These are phyloP conservation scores for Shargacucullia verbasci DNA, from an alignment of 2,888 invertebrate genomes.

Conservation along the genomic window DNA sequence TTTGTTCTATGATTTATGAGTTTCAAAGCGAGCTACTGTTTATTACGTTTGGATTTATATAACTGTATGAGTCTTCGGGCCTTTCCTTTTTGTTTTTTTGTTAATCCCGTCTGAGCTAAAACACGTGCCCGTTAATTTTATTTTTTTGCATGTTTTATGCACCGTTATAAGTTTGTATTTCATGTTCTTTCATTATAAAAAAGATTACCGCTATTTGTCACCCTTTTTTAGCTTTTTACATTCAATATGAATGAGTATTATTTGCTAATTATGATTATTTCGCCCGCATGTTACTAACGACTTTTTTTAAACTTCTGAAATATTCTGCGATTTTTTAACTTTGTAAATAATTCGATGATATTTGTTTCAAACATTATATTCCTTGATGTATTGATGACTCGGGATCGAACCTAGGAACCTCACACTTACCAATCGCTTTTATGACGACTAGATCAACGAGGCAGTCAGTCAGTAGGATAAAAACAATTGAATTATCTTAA, in stretches of 20 bases:
- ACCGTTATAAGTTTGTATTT: slow-evolving; percentile 26
- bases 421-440: no score
- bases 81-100: slow-evolving; percentile 8
- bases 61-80: slow-evolving; percentile 33
- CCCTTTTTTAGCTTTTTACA: slow-evolving; percentile 2
- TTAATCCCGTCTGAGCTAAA: slow-evolving; percentile 24
- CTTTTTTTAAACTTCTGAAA: no score
- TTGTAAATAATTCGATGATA: no score
- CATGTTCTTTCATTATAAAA: slow-evolving; percentile 3
- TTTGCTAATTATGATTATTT: neutral
- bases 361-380: no score
- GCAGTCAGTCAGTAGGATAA: no score
- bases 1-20: slow-evolving; percentile 47
- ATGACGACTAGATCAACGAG: no score
- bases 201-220: slow-evolving; percentile 9
- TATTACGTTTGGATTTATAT: slow-evolving; percentile 43
- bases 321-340: no score
- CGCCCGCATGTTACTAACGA: slow-evolving; percentile 9
- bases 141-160: slow-evolving; percentile 23
- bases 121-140: slow-evolving; percentile 32
- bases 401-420: no score
- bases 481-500: neutral
- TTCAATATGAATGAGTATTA: neutral
- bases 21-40: slow-evolving; percentile 54
- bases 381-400: no score